A percentile compares a stretch with the other conserved stretches of the same genome.
These are phyloP conservation scores for Popillia japonica DNA, from an alignment of 1,140 invertebrate genomes.

Conservation along the genomic window DNA sequence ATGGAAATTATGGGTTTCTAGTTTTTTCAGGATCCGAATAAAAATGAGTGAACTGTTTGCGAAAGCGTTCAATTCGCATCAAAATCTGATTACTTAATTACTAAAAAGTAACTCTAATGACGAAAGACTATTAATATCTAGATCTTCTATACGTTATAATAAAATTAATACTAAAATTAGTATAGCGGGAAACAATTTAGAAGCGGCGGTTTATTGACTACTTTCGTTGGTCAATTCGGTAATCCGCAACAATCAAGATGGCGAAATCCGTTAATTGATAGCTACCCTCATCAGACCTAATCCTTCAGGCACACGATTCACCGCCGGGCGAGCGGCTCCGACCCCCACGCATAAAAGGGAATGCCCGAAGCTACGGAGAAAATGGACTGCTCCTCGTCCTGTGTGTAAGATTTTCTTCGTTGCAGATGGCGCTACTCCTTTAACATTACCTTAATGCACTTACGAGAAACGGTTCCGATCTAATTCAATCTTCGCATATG, in stretches of 20 bases:
- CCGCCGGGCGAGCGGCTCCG: not conserved
- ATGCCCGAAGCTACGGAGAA: not conserved
- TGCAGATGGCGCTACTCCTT: conserved; percentile 30
- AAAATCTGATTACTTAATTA: too few relatives aligned
- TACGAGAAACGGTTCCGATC: not conserved
- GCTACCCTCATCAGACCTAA: conserved; percentile 32
- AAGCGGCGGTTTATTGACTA: too few relatives aligned
- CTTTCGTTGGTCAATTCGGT: conserved; percentile 21
- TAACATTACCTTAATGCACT: conserved; percentile 30
- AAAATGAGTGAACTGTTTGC: too few relatives aligned
- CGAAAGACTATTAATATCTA: too few relatives aligned
- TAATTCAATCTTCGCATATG: not conserved
- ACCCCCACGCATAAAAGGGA: not conserved
- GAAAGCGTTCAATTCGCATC: too few relatives aligned
- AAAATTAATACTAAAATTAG: too few relatives aligned
- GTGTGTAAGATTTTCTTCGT: not conserved
- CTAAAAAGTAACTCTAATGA: too few relatives aligned
- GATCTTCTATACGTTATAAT: too few relatives aligned
- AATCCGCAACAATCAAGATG: conserved; percentile 34
- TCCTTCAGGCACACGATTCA: conserved; percentile 4
- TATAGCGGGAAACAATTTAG: too few relatives aligned
- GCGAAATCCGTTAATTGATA: conserved; percentile 33
- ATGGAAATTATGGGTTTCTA: too few relatives aligned
- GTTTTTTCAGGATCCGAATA: too few relatives aligned
- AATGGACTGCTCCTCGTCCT: not conserved